A percentile compares a stretch with the other conserved stretches of the same genome.
Conservation (phyloP, 2,888 invertebrate genomes). For the Strigamia maritima region DNA sequence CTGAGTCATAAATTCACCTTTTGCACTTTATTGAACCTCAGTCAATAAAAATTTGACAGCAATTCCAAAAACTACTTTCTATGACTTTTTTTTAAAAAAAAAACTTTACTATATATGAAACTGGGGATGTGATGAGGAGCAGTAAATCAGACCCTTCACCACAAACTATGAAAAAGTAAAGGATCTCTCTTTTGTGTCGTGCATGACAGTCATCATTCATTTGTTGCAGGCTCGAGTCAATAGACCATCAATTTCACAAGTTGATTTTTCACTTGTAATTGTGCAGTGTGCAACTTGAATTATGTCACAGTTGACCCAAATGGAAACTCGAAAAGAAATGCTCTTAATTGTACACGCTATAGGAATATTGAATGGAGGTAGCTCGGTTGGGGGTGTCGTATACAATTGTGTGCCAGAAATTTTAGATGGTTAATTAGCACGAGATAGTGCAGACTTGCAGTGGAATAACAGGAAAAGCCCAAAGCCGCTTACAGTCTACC, state of each 20-base stretch:
- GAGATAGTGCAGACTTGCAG: not conserved
- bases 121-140: constrained; percentile 22
- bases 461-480: not conserved
- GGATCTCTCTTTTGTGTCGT: not conserved
- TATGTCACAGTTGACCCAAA: constrained; percentile 34
- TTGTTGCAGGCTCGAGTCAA: constrained; percentile 2
- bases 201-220: constrained; percentile 14
- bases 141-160: constrained; percentile 30
- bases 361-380: not conserved
- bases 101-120: not conserved
- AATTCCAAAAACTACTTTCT: constrained; percentile 7
- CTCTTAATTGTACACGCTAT: constrained; percentile 27
- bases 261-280: constrained; percentile 32
- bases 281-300: constrained; percentile 32
- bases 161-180: constrained; percentile 24
- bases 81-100: too few relatives aligned
- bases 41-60: constrained; percentile 30
- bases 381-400: constrained; percentile 29
- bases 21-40: constrained; percentile 12
- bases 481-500: not conserved
- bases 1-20: constrained; percentile 2
- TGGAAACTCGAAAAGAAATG: constrained; percentile 22
- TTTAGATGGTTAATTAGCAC: constrained; percentile 31
- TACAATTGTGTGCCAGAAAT: constrained; percentile 1
- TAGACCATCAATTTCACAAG: constrained; percentile 34